Evolutionary conservation across 2,797 vertebrate species (phyloP), one percentile per base, ranked within the genome.

Genomic region (Tadarida brasiliensis): DNA sequence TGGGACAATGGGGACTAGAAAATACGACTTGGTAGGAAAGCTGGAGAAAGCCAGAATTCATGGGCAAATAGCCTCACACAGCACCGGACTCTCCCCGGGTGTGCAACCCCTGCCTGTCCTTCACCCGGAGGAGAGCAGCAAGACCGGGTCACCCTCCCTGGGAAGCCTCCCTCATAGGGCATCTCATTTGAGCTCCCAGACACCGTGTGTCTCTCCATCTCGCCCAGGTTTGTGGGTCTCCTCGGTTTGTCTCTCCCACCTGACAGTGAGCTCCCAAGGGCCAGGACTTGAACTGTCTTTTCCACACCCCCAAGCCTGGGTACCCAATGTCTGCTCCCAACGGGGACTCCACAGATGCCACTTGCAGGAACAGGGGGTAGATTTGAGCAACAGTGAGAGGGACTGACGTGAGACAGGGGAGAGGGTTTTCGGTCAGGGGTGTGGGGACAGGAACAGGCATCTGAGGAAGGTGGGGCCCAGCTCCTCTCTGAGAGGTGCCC

Each of bases 121-220:
- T 59, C 20, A 19, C 70, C 5, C 63, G 65, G 59, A 91, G 51
- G 26, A 65, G 84, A 84, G 59, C 59, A 47, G 54, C 19, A 1
- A 77, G 61, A 61, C 35, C 3, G 1, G 7, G 49, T 4, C 22
- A n/a, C 49, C 35, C 15, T 10, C 15, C 61, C 30, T 5, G 33
- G 49, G 76, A 35, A 11, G 26, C 68, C 39, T 51, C 44, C 24
- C 0, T 11, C 16, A 22, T 7, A 6, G 15, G 10, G 4, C 12
- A n/a, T n/a, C 26, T 73, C 1, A 1, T 51, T 28, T 6, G 8
- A 28, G 7, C 16, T 67, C 76, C 39, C 33, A 12, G 73, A 86
- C 30, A 33, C 24, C 1, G 1, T 0, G 4, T 2, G 17, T 4
- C 28, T 5, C 26, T 19, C 22, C 15, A 0, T 3, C 77, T 4